Evolutionary conservation across 92 coral and sea anemone genomes (phyloP), one percentile per base, ranked within the genome.

Genomic region (Paragorgia papillata): DNA sequence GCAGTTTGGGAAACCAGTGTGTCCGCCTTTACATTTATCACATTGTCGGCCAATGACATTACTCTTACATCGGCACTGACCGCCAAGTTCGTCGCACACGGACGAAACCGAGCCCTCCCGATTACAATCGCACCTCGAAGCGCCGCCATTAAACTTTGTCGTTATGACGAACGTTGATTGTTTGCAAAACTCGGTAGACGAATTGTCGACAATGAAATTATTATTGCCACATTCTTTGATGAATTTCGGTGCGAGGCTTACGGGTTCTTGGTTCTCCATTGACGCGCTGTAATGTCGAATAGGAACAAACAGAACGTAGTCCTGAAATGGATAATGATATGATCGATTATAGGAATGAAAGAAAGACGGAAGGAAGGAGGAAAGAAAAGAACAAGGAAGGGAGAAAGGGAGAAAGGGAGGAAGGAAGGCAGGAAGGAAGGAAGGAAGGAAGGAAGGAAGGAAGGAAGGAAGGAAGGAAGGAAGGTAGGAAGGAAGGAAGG

Each of bases 21-120:
- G 91, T 25, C 98, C 97, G n/a, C 87, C 76, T 87, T 53, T 89
- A 78, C 98, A 94, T 43, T 85, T 71, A 82, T 89, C 87, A 75
- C 98, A 94, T 10, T 85, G 82, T 59, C 95, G 94, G 74, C 98
- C 98, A 70, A 94, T 85, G 82, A 94, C 92, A 64, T 94, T 91
- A 39, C 66, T 69, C 58, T 66, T 85, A 76, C 98, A 94, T 20
- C 50, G 74, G 77, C 98, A 94, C 43, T 94, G 98, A 43, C 98
- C 98, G 13, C 98, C 97, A 41, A 81, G 85, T 83, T 92, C 80
- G 80, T 83, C 88, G 80, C 98, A 94, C 66, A 80, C 79, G 17
- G 54, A 70, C 66, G 80, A 77, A 33, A 69, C 24, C 24, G 97
- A 84, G 59, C 98, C 98, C 73, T 58, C 70, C 50, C 69, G 76